Conservation (phyloP, 2,113 vertebrate species). For the Ovis canadensis region DNA sequence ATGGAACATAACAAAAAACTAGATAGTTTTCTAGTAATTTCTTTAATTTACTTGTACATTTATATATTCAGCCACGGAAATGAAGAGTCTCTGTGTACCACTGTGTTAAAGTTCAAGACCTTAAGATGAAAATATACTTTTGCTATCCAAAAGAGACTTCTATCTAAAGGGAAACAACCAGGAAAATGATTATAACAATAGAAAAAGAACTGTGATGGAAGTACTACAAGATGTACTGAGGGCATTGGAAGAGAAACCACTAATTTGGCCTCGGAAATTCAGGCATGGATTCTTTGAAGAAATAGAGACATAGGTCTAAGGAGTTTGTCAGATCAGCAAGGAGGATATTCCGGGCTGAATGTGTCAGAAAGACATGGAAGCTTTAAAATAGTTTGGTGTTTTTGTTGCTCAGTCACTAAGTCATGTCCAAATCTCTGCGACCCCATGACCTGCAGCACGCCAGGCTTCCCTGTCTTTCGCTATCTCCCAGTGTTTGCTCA, state of each 20-base stretch:
- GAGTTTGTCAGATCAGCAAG: neutral
- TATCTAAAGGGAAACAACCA: neutral
- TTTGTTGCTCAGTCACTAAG: neutral
- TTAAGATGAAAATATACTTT: conserved; percentile 10
- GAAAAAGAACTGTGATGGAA: neutral
- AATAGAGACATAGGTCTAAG: neutral
- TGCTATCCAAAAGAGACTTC: neutral
- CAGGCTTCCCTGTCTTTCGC: neutral
- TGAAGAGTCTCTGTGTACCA: neutral
- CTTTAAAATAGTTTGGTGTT: neutral
- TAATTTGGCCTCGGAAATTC: neutral
- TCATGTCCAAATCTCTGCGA: neutral
- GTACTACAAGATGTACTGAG: neutral
- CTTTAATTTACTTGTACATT: neutral
- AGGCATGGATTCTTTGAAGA: neutral
- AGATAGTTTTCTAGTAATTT: neutral
- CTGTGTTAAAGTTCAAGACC: neutral
- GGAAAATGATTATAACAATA: neutral
- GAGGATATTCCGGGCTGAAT: neutral
- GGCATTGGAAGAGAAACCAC: neutral
- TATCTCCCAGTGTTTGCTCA: neutral
- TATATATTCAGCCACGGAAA: neutral
- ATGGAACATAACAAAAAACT: neutral
- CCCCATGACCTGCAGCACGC: neutral
- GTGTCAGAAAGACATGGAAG: neutral